Base-by-base conservation (phyloP, 2,888 invertebrate genomes). In the Pocota personata region DNA sequence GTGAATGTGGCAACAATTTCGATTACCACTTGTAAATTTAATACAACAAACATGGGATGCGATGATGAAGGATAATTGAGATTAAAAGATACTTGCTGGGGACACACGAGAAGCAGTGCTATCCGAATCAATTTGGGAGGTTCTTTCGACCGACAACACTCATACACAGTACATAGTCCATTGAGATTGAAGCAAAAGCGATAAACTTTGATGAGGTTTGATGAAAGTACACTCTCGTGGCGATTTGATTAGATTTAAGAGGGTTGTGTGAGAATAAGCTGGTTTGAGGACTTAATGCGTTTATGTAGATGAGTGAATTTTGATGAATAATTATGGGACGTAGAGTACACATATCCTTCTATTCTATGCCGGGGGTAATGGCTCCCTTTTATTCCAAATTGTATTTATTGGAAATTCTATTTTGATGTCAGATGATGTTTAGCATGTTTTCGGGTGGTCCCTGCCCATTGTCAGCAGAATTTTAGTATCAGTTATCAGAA, bases 21-120 rank as follows among this genome's bases (percentile, higher is more conserved):
- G 86, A 82, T 86, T 82, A 76, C 76, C 72, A 82, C 71, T 86
- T 86, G 80, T 77, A 82, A 82, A 86, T 72, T 76, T 82, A 82
- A 82, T 82, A 57, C 69, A 76, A 76, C 66, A 86, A 77, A 82
- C 82, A 71, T 80, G 75, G 71, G 82, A 80, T 73, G 80, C 60
- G 73, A 77, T 60, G 60, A 75, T 79, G 73, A 55, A 69, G 75
- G 50, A 60, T 84, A 80, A 84, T 84, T 75, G 46, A 80, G 69
- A 80, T 84, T 80, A 76, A 80, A 84, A 76, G 80, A 84, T 76
- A 80, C 60, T 35, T 46, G 24, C 40, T 6, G 19, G 57, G 14
- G 37, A n/a, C n/a, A n/a, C n/a, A n/a, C 50, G 6, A 16, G 12
- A 16, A 24, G 32, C 21, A 40, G 48, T 67, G 50, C 66, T 67